Base-by-base conservation (phyloP, 2,888 invertebrate genomes). In the Heliconius erato region DNA sequence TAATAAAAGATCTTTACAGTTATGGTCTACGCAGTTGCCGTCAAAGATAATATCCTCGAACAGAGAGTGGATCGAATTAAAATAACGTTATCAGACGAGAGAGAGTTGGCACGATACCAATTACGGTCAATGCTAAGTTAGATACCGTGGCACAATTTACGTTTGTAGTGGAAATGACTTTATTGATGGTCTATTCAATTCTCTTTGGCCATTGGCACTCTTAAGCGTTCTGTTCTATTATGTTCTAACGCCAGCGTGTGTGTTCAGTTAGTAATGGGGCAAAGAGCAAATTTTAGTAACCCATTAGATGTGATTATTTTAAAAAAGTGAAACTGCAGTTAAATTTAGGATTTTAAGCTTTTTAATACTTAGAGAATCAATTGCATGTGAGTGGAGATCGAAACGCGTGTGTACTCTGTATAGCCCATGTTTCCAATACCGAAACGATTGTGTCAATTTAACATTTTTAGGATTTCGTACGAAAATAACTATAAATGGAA, bases 71-170 rank as follows among this genome's bases (percentile, higher is more conserved):
- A 94, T 93, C 90, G 91, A 91, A 92, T 94, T 94, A 92, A 92
- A 92, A 92, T 92, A 92, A 91, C 90, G 92, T 91, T 92, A 92
- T 90, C 91, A 89, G 87, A 87, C 86, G 89, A 32, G 32, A 32
- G 32, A 28, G 32, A 91, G 89, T 91, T 95, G 94, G 94, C 95
- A 91, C 91, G 89, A 90, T 88, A 94, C 94, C 94, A 95, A 94
- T 93, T 93, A 91, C 88, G 88, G 86, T 87, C 87, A 88, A 89
- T 91, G 91, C 91, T 89, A 90, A 91, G 90, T 91, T 86, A 87
- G 86, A 85, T 91, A 91, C 89, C 87, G 87, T 88, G 84, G 87
- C 88, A 91, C 89, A 92, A 93, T 93, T 94, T 92, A 93, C 90
- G 91, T 89, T 91, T 90, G 90, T 88, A 90, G 91, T 93, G 94